These are phyloP conservation scores for Nomada ruficornis DNA, from an alignment of 2,888 invertebrate species.

Conservation along the genomic window DNA sequence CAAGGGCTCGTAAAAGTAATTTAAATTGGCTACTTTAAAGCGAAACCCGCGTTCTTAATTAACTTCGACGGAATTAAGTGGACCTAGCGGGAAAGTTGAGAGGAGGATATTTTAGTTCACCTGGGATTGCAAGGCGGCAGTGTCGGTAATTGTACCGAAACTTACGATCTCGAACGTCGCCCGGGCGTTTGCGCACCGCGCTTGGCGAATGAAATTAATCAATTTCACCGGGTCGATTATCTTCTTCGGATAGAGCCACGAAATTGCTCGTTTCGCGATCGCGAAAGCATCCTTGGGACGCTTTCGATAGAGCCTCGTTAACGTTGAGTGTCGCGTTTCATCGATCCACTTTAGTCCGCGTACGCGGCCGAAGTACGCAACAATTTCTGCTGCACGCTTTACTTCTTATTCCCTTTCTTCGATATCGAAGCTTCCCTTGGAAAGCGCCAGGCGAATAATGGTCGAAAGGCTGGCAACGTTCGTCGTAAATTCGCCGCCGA, in stretches of 20 bases:
- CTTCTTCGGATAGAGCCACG: background rate
- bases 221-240: conserved; percentile 18
- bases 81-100: conserved; percentile 61
- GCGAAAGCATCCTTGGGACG: background rate
- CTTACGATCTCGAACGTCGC: conserved; percentile 22
- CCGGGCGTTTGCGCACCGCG: background rate
- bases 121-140: conserved; percentile 46
- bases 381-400: no score
- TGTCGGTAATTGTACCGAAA: conserved; percentile 59
- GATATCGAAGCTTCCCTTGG: no score
- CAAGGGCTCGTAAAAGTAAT: conserved; percentile 63
- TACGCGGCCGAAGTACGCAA: no score
- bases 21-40: conserved; percentile 62
- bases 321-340: background rate
- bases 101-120: conserved; percentile 61
- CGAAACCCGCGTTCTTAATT: conserved; percentile 60
- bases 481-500: conserved; percentile 12
- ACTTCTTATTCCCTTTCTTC: no score
- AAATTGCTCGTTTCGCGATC: background rate
- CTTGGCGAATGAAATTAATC: conserved; percentile 31
- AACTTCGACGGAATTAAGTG: conserved; percentile 62
- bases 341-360: background rate
- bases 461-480: no score
- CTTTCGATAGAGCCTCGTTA: background rate
- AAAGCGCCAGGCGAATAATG: no score